A percentile compares a stretch with the other conserved stretches of the same genome.
Evolutionary conservation across 2,888 invertebrate genomes (phyloP).

Genomic region (Scaptomyza cyrtandrae): DNA sequence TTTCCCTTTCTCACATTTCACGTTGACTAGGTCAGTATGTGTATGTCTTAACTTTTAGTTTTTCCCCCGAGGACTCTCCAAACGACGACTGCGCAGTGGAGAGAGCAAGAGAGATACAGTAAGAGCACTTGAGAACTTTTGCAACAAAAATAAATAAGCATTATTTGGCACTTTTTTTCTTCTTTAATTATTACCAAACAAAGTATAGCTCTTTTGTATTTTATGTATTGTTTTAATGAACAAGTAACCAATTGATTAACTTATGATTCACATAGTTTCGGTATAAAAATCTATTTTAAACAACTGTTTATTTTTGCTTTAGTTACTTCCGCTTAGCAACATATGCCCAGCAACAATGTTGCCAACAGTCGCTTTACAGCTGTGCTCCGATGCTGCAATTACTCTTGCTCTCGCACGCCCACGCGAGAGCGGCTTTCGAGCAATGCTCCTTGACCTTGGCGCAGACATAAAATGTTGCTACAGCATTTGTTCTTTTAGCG

Average conservation of each 20-base stretch:
- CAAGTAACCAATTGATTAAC: not conserved
- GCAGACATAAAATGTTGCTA: conserved; percentile 61
- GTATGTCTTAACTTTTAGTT: conserved; percentile 39
- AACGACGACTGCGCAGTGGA: conserved; percentile 55
- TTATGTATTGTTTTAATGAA: not conserved
- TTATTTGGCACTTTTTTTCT: not conserved
- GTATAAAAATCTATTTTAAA: not conserved
- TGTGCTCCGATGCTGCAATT: conserved; percentile 44
- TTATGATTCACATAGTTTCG: not conserved
- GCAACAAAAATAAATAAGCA: conserved; percentile 25
- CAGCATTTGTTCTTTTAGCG: conserved; percentile 31
- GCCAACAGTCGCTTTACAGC: conserved; percentile 11
- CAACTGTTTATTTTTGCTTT: not conserved
- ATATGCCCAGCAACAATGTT: conserved; percentile 40
- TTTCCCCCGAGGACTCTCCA: conserved; percentile 15
- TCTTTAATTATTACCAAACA: too few species aligned
- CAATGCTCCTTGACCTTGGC: conserved; percentile 74
- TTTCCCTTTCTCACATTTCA: conserved; percentile 29
- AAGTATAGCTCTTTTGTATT: not conserved
- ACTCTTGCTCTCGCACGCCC: conserved; percentile 35
- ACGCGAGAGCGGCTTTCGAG: conserved; percentile 48
- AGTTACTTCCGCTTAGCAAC: conserved; percentile 24
- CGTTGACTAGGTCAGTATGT: conserved; percentile 77
- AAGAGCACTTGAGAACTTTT: conserved; percentile 3
- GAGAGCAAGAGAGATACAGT: not conserved